Evolutionary conservation across 2,113 vertebrate species (phyloP).

Genomic region (Laterallus jamaicensis): DNA sequence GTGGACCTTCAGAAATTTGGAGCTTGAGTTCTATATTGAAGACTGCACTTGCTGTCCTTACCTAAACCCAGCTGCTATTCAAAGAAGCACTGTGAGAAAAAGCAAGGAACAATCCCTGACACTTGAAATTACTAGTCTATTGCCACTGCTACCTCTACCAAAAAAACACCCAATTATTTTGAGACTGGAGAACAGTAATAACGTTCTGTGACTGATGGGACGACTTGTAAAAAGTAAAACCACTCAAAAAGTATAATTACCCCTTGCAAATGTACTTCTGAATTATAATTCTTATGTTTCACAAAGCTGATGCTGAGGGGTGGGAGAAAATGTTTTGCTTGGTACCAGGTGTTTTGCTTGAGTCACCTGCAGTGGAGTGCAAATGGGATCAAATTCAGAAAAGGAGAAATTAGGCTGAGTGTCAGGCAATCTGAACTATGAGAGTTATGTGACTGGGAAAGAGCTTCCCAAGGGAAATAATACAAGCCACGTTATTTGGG

Average conservation of each 20-base stretch:
- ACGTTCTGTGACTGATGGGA: background rate
- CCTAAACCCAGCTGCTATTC: background rate
- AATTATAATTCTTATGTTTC: background rate
- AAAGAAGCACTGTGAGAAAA: background rate
- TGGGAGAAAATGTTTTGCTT: background rate
- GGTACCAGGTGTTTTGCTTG: background rate
- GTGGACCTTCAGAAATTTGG: background rate
- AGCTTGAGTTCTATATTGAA: background rate
- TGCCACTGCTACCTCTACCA: background rate
- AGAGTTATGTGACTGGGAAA: slow-evolving; percentile 19
- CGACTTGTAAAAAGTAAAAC: background rate
- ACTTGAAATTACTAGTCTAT: slow-evolving; percentile 26
- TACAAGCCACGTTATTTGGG: slow-evolving; percentile 50
- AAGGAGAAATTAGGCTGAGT: slow-evolving; percentile 44
- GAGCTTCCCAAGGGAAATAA: slow-evolving; percentile 41
- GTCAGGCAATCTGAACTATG: background rate
- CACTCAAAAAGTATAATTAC: background rate
- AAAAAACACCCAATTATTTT: background rate
- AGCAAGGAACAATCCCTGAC: background rate
- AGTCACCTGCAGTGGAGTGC: background rate
- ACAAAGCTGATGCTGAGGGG: background rate
- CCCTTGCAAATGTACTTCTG: background rate
- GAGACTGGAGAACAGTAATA: background rate
- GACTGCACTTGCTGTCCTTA: background rate
- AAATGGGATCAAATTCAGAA: slow-evolving; percentile 12